Conservation (phyloP, 2,113 vertebrate species). For the Phyllostomus hastatus region DNA sequence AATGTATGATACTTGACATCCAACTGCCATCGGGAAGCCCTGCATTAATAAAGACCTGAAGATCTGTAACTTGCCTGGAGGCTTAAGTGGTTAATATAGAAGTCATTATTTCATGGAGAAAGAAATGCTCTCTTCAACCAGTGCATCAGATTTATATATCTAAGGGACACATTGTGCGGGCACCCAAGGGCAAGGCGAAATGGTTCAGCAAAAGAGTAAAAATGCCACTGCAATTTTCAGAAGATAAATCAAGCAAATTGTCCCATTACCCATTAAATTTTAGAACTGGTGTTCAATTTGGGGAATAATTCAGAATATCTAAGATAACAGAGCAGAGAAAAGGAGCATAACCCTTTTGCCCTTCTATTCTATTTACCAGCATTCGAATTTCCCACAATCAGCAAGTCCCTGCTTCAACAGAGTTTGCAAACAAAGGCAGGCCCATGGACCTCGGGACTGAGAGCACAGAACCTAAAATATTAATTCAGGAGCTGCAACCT, state of each 20-base stretch:
- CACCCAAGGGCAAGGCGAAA: conserved; percentile 69
- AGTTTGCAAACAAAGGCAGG: background rate
- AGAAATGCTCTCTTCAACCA: conserved; percentile 55
- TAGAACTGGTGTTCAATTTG: conserved; percentile 50
- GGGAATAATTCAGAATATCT: conserved; percentile 57
- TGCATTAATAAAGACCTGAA: conserved; percentile 53
- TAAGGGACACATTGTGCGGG: conserved; percentile 64
- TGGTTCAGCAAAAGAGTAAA: conserved; percentile 56
- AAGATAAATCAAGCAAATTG: conserved; percentile 70
- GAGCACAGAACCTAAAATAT: background rate
- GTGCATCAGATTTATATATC: conserved; percentile 70
- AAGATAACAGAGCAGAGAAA: conserved; percentile 5
- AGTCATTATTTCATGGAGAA: conserved; percentile 65
- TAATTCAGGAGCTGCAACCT: background rate
- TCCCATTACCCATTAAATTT: conserved; percentile 46
- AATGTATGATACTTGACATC: conserved; percentile 8
- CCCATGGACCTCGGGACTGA: background rate
- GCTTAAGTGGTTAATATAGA: conserved; percentile 65
- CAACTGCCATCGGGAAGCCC: conserved; percentile 30
- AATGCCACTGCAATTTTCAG: conserved; percentile 61
- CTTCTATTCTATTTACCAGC: background rate
- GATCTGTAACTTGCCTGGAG: conserved; percentile 56
- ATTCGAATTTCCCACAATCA: background rate
- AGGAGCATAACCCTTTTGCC: conserved; percentile 11
- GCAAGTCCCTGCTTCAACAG: background rate